Evolutionary conservation across 1,140 invertebrate genomes (phyloP), one percentile per base, ranked within the genome.

Genomic region (Bombus difficillimus): DNA sequence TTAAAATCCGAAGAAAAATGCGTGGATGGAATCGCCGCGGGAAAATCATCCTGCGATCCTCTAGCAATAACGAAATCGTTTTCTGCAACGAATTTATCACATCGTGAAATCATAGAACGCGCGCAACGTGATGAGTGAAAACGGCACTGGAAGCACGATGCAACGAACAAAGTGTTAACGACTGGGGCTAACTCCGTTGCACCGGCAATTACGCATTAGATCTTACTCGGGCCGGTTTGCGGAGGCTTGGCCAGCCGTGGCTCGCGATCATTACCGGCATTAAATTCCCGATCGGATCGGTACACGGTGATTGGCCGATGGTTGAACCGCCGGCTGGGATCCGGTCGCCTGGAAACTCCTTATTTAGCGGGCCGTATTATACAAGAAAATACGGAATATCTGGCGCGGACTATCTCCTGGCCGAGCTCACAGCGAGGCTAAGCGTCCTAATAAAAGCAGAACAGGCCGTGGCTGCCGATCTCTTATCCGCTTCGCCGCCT

Each of bases 311-410:
- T 84, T 84, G 82, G 82, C 47, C 37, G 66, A 32, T 77, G 43
- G 53, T 43, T 10, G 62, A 77, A 66, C 62, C 43, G 82, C 64
- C 81, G 59, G 73, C 37, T 25, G 43, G 39, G 81, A 85, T 86
- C 81, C 75, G 69, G 83, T 84, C 75, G 57, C 37, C 86, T 64
- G 69, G 68, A 78, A 83, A 87, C 87, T 89, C 92, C 92, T 92
- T 92, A 91, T 93, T 91, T 91, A 92, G 91, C 85, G 73, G 75
- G 22, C 62, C 25, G 88, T 87, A 88, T 92, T 89, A 91, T 90
- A 92, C 77, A 73, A 87, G 90, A 92, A 92, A 93, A 92, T 86
- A 88, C 91, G 90, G 77, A 92, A 93, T 92, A 93, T 93, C 91
- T 93, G 86, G 80, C 81, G 90, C 86, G 83, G 83, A 91, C 92